These are phyloP conservation scores for Microctonus brassicae DNA, from an alignment of 2,888 invertebrate genomes.

Conservation along the genomic window DNA sequence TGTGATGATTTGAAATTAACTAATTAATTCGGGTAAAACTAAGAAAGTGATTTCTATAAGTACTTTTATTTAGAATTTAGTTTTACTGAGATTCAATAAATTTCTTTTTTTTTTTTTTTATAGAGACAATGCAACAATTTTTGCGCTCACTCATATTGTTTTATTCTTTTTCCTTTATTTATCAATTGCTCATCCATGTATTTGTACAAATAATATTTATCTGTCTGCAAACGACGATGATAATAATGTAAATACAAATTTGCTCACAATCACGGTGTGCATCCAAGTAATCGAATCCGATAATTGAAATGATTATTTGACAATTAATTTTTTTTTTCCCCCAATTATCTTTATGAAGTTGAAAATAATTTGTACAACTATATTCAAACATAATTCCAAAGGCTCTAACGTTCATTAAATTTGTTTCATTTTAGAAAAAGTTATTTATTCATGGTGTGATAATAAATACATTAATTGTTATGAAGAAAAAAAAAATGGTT, in stretches of 20 bases:
- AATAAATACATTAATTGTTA: too few relatives aligned
- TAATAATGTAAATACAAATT: background rate
- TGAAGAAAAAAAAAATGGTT: too few relatives aligned
- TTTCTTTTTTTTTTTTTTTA: background rate
- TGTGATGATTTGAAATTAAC: background rate
- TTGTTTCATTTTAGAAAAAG: too few relatives aligned
- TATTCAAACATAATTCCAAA: background rate
- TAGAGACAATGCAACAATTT: slow-evolving; percentile 5
- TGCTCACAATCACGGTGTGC: background rate
- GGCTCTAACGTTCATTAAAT: background rate
- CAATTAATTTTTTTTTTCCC: background rate
- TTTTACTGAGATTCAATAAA: background rate
- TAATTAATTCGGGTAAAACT: slow-evolving; percentile 21
- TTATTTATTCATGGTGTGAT: too few relatives aligned
- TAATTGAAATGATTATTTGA: background rate
- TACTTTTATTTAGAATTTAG: background rate
- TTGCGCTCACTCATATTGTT: background rate
- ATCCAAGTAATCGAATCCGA: background rate
- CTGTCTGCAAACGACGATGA: background rate
- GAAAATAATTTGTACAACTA: slow-evolving; percentile 12
- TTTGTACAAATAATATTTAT: slow-evolving; percentile 42
- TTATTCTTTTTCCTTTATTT: background rate
- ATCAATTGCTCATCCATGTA: slow-evolving; percentile 34
- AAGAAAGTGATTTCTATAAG: slow-evolving; percentile 1
- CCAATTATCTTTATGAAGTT: background rate